phyloP scores from a whole-genome alignment of 2,797 vertebrate genomes.

The Mycteria americana region DNA sequence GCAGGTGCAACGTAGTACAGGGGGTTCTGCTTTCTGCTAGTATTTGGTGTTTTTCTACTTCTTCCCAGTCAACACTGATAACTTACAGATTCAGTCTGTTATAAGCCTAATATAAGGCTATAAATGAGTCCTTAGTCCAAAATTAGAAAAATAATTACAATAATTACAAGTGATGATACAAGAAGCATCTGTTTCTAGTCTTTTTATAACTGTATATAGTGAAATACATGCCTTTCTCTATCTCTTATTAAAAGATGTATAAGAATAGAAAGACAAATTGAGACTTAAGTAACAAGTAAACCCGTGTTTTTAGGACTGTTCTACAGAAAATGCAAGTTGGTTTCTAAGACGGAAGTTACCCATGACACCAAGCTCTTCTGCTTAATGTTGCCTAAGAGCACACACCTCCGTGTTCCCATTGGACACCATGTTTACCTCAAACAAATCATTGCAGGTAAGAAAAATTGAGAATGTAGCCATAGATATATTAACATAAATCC shows the following conservation, averaged over 20 bases:
- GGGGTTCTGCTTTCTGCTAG: not conserved
- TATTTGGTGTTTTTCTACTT: not conserved
- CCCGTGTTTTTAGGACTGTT: constrained; percentile 74
- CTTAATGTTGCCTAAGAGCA: constrained; percentile 80
- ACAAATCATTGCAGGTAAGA: constrained; percentile 83
- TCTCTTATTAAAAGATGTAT: not conserved
- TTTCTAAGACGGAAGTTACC: constrained; percentile 86
- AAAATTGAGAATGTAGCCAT: not conserved
- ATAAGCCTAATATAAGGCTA: not conserved
- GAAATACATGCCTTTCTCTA: not conserved
- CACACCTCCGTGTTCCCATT: constrained; percentile 81
- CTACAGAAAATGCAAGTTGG: constrained; percentile 86
- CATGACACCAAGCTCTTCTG: constrained; percentile 86
- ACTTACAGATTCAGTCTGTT: not conserved
- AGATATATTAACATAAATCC: not conserved
- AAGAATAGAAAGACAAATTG: not conserved
- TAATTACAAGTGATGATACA: not conserved
- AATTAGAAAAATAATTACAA: not conserved
- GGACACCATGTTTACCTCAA: constrained; percentile 95
- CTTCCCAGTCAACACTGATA: not conserved
- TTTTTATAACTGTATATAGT: not conserved
- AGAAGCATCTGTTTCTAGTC: not conserved
- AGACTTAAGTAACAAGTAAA: not conserved
- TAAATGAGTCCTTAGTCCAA: not conserved
- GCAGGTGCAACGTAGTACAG: not conserved